Evolutionary conservation across 2,797 vertebrate genomes (phyloP), one percentile per base, ranked within the genome.

Genomic region (Pangasius krempfi): DNA sequence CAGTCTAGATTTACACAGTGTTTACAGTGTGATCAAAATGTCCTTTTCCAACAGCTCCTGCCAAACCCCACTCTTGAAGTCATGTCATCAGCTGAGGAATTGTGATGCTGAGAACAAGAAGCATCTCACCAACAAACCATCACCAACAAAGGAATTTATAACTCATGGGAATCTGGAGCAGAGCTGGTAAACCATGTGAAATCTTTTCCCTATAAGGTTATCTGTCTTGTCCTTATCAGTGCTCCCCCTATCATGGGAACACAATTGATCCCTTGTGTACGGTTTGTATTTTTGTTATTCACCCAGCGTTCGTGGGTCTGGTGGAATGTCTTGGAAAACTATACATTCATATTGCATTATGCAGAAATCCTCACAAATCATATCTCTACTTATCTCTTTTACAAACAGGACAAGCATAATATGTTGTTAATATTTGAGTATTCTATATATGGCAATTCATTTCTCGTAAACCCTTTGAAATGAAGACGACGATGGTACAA

Each of bases 111-210:
- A 9, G 9, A 79, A 54, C 12, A 12, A 54, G 47, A 6, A 58
- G 30, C 78, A 58, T 80, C 25, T 80, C 54, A 80, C 30, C 78
- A 80, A 22, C 54, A 56, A 58, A 80, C 78, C 78, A 80, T 80
- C 54, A 18, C 58, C 80, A 82, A 82, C 58, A 64, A 44, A 44
- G 80, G 56, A 82, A 20, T 25, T 60, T 62, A 27, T 40, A 27
- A 3, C 56, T 82, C 56, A n/a, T 82, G 37, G 22, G 22, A 44
- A 62, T 82, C 80, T 62, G 56, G 20, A 82, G 58, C 58, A 27
- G 9, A 44, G 22, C 25, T 4, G 6, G 12, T 40, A n/a, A 40
- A 82, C 33, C 79, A 60, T 60, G 33, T 4, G 2, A 16, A 40
- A 0, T 16, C 62, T 62, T 62, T 22, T 82, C 80, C 80, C 58